Base-by-base conservation (phyloP, 2,113 vertebrate genomes). In the Lycaon pictus region DNA sequence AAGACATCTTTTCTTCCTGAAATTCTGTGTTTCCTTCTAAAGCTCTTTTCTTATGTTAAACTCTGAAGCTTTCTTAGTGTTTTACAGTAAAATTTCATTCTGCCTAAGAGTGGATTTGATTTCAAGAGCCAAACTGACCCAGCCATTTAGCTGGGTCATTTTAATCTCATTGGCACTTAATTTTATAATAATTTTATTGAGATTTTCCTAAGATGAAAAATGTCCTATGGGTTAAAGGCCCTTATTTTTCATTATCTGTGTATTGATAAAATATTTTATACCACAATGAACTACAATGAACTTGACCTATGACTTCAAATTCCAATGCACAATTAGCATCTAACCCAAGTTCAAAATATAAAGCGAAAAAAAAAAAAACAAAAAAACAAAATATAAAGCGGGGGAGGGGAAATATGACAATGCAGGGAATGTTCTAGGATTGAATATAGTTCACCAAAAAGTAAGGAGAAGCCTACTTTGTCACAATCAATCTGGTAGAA, bases 161-260 rank as follows among this genome's bases (percentile, higher is more conserved):
- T 29, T 32, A 69, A 93, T 77, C 27, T 65, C 71, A 65, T 65
- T 86, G 19, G n/a, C 19, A 25, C 58, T 86, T 86, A 86, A 79
- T 86, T 96, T 83, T 83, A 25, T 3, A 82, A 81, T 72, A 76
- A 87, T 56, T 71, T 60, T 48, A 53, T 77, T 91, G 76, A 88
- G 51, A 43, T 74, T 55, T 87, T 92, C 43, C 58, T 37, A 83
- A 94, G n/a, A 90, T 79, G 37, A 92, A 91, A 97, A 77, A 74
- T 62, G 76, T 60, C 87, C 27, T 35, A 17, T 32, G 35, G 56
- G 74, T 82, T 90, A 72, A 92, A 88, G 11, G 1, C 3, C 29
- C 9, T 37, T 25, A 92, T 32, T 83, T 93, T 91, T 71, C 43
- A 87, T 65, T 29, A 32, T 72, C 55, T 27, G 5, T 63, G 16